phyloP scores from a whole-genome alignment of 2,888 invertebrate genomes.

The Proisotoma minuta region DNA sequence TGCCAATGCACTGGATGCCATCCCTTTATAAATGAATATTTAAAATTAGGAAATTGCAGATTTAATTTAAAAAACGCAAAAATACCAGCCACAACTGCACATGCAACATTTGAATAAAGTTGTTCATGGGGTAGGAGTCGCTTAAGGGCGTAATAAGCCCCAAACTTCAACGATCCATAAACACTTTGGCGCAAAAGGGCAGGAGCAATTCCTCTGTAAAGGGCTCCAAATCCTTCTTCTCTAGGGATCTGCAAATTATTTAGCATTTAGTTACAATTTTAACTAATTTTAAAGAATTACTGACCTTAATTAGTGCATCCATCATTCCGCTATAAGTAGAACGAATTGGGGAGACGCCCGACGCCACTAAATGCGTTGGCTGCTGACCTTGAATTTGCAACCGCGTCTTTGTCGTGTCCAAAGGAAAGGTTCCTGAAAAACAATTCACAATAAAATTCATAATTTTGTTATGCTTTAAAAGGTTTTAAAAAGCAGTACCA shows the following conservation, averaged over 20 bases:
- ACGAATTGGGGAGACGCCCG: slow-evolving; percentile 53
- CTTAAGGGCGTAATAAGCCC: slow-evolving; percentile 88
- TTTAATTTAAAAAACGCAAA: slow-evolving; percentile 49
- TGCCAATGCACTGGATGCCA: slow-evolving; percentile 89
- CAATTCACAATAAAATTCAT: neutral
- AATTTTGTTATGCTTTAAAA: neutral
- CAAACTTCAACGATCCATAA: slow-evolving; percentile 94
- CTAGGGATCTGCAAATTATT: too few relatives aligned
- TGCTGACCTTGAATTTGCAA: slow-evolving; percentile 91
- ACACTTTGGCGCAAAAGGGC: slow-evolving; percentile 88
- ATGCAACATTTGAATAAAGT: slow-evolving; percentile 51
- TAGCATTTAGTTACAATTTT: too few relatives aligned
- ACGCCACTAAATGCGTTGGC: slow-evolving; percentile 52
- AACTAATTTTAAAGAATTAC: too few relatives aligned
- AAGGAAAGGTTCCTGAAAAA: slow-evolving; percentile 81
- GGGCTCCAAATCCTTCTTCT: slow-evolving; percentile 78
- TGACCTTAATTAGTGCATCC: slow-evolving; percentile 82
- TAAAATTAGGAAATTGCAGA: slow-evolving; percentile 55
- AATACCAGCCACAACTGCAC: slow-evolving; percentile 53
- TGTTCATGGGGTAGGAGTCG: slow-evolving; percentile 56
- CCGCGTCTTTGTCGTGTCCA: slow-evolving; percentile 90
- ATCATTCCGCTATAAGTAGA: slow-evolving; percentile 84
- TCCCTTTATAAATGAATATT: too few relatives aligned
- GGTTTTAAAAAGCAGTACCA: slow-evolving; percentile 59
- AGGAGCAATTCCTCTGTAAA: slow-evolving; percentile 88